These are phyloP conservation scores for Picus viridis DNA, from an alignment of 2,797 vertebrate genomes.

Conservation along the genomic window DNA sequence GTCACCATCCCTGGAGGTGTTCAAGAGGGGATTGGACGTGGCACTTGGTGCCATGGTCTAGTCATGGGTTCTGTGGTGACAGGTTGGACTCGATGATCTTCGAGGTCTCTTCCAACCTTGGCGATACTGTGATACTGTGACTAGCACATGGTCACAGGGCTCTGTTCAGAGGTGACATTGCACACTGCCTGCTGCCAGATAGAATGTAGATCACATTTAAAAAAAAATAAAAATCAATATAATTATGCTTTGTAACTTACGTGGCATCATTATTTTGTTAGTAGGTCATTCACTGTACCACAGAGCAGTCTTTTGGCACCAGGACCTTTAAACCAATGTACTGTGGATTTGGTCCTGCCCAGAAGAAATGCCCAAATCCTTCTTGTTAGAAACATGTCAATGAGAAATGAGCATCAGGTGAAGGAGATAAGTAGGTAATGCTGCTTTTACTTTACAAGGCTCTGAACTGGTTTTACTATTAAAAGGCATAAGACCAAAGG, in stretches of 20 bases:
- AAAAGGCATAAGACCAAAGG: not conserved
- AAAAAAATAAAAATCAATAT: slow-evolving; percentile 18
- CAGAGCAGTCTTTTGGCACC: not conserved
- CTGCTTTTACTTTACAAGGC: not conserved
- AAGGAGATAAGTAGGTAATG: not conserved
- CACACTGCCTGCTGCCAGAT: not conserved
- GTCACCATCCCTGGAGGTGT: too few species aligned
- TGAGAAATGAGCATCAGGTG: not conserved
- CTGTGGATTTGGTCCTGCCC: not conserved
- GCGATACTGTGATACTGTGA: too few species aligned
- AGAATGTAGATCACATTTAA: slow-evolving; percentile 1
- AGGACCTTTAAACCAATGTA: not conserved
- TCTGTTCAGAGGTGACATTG: slow-evolving; percentile 8
- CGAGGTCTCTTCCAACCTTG: too few species aligned
- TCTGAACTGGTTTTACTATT: not conserved
- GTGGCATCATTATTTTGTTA: slow-evolving; percentile 28
- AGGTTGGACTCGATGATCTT: too few species aligned
- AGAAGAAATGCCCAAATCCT: not conserved
- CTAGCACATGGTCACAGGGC: not conserved
- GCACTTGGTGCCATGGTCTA: too few species aligned
- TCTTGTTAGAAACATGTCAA: not conserved
- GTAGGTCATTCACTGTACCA: not conserved
- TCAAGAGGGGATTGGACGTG: too few species aligned
- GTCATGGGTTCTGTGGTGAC: too few species aligned
- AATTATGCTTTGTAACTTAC: slow-evolving; percentile 25